phyloP scores from a whole-genome alignment of 2,888 invertebrate genomes.

The Sycophila texana region DNA sequence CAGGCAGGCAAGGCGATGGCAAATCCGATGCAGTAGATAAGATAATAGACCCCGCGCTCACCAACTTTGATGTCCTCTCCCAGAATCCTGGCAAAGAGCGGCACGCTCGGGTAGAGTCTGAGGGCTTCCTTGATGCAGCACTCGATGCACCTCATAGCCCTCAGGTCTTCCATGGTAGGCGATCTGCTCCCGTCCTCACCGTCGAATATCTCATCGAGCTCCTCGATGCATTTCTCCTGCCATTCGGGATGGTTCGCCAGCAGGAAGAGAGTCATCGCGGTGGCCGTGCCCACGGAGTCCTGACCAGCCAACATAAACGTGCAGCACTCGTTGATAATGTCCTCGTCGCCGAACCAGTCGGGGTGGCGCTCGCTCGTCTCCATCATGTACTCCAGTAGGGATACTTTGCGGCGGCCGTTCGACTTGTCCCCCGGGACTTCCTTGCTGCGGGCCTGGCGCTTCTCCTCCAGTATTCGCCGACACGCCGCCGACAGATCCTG shows the following conservation, averaged over 20 bases:
- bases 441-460: constrained; percentile 51
- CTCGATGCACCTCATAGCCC: constrained; percentile 67
- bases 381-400: constrained; percentile 78
- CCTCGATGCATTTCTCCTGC: constrained; percentile 70
- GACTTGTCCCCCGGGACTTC: background rate
- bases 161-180: constrained; percentile 65
- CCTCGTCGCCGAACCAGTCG: constrained; percentile 77
- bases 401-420: constrained; percentile 39
- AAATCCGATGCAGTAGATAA: no score
- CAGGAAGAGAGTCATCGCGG: constrained; percentile 78
- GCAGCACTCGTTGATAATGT: constrained; percentile 79
- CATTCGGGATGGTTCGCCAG: constrained; percentile 78
- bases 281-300: constrained; percentile 79
- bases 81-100: constrained; percentile 67
- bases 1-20: no score
- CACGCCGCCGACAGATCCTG: constrained; percentile 64
- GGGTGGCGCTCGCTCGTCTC: constrained; percentile 77
- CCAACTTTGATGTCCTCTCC: constrained; percentile 69
- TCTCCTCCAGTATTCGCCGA: constrained; percentile 63
- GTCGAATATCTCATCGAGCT: constrained; percentile 65
- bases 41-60: constrained; percentile 39
- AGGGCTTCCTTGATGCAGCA: constrained; percentile 71
- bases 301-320: constrained; percentile 82
- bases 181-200: constrained; percentile 18
- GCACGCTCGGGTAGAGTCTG: constrained; percentile 71